Percentiles rank a stretch among this genome's conserved stretches.
Conservation (phyloP, 2,888 invertebrate species). For the Drosophila macrothrix region DNA sequence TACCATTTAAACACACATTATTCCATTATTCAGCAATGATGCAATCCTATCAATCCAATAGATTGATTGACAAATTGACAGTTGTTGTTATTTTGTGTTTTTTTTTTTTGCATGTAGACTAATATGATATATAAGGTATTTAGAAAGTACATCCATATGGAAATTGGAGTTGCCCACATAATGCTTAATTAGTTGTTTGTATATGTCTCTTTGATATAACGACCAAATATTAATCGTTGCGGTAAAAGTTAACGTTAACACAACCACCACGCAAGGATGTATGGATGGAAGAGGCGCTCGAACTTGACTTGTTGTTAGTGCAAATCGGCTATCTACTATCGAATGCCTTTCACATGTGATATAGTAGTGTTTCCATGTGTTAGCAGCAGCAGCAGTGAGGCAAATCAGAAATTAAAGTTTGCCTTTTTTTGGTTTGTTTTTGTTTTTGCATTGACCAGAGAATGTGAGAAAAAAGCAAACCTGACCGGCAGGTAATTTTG, state of each 20-base stretch:
- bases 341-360: constrained; percentile 48
- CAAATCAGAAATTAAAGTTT: constrained; percentile 45
- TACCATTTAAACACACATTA: not conserved
- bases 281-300: constrained; percentile 15
- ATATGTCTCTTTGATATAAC: constrained; percentile 1
- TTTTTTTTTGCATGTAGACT: not conserved
- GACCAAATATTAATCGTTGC: constrained; percentile 8
- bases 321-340: constrained; percentile 39
- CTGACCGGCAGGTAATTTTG: constrained; percentile 51
- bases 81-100: not conserved
- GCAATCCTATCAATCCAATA: not conserved
- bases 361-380: constrained; percentile 19
- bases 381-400: constrained; percentile 28
- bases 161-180: constrained; percentile 4
- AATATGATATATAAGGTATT: not conserved
- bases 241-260: constrained; percentile 1
- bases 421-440: constrained; percentile 12
- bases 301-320: constrained; percentile 6
- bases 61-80: not conserved
- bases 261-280: not conserved
- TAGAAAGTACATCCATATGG: constrained; percentile 3
- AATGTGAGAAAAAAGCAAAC: constrained; percentile 46
- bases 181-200: constrained; percentile 9
- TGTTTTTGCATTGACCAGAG: constrained; percentile 37
- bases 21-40: not conserved